Percentiles rank a stretch among this genome's conserved stretches.
Conservation (phyloP, 2,113 vertebrate species). For the Bos javanicus region DNA sequence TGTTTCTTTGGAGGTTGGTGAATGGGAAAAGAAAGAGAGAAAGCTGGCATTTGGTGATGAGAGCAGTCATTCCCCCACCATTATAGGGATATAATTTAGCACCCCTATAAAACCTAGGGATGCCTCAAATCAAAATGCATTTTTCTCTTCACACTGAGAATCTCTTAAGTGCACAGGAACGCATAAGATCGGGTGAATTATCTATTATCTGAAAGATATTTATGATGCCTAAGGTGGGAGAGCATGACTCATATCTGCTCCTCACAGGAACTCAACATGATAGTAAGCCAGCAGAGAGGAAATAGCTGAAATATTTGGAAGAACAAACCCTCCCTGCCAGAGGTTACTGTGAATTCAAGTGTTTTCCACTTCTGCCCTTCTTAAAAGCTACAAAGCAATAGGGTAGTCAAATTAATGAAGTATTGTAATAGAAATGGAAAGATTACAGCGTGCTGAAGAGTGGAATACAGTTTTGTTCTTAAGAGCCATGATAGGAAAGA, state of each 20-base stretch:
- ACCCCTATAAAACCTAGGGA: constrained; percentile 68
- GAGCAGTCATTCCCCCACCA: background rate
- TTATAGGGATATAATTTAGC: constrained; percentile 53
- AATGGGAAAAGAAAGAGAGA: constrained; percentile 6
- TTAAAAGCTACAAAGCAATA: constrained; percentile 64
- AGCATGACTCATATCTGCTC: constrained; percentile 67
- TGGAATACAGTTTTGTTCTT: constrained; percentile 48
- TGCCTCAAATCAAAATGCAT: constrained; percentile 59
- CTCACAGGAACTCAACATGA: constrained; percentile 62
- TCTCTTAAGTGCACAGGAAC: constrained; percentile 69
- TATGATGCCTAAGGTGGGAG: constrained; percentile 67
- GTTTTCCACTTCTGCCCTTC: constrained; percentile 39
- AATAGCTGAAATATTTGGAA: constrained; percentile 72
- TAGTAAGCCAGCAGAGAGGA: constrained; percentile 58
- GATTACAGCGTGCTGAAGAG: constrained; percentile 24
- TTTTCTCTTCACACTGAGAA: constrained; percentile 64
- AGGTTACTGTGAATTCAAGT: constrained; percentile 67
- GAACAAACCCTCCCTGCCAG: constrained; percentile 26
- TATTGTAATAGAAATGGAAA: constrained; percentile 56
- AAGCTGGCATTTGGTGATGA: constrained; percentile 7
- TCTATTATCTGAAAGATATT: constrained; percentile 76
- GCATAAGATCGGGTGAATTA: constrained; percentile 37
- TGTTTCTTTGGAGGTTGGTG: constrained; percentile 11
- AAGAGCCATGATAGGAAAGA: constrained; percentile 28
- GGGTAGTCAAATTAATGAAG: constrained; percentile 67